Conservation (phyloP, 2,113 vertebrate genomes). For the Aldabrachelys gigantea region DNA sequence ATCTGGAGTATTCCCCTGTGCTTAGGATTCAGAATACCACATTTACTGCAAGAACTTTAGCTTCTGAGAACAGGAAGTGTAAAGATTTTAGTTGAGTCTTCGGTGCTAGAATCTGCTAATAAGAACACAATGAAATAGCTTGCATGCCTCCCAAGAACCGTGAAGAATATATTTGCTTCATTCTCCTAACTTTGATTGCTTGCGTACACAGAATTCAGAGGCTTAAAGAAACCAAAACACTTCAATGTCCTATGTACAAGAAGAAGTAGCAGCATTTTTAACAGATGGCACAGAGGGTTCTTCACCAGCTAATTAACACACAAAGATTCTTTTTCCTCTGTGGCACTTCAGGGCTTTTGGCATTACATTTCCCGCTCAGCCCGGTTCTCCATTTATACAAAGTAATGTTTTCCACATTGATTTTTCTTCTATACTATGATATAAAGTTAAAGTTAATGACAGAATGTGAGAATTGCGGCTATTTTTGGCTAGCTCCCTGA, state of each 20-base stretch:
- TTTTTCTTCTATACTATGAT: background rate
- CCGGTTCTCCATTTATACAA: background rate
- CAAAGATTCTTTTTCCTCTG: background rate
- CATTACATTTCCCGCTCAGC: background rate
- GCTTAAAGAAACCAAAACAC: background rate
- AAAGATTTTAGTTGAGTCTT: slow-evolving; percentile 17
- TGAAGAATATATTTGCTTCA: background rate
- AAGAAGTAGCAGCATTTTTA: background rate
- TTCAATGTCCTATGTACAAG: background rate
- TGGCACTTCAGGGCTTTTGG: background rate
- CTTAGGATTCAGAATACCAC: background rate
- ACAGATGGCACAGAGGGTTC: background rate
- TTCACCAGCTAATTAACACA: background rate
- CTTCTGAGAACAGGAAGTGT: background rate
- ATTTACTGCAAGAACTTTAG: background rate
- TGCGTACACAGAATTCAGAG: background rate
- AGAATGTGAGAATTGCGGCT: background rate
- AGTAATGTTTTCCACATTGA: background rate
- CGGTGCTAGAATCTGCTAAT: background rate
- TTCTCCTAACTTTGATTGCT: background rate
- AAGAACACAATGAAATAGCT: background rate
- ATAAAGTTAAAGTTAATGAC: background rate
- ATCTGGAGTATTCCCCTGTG: background rate
- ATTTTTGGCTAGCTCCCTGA: background rate
- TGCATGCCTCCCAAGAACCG: background rate